These are phyloP conservation scores for Leucoraja erinaceus DNA, from an alignment of 2,113 vertebrate species.

Conservation along the genomic window DNA sequence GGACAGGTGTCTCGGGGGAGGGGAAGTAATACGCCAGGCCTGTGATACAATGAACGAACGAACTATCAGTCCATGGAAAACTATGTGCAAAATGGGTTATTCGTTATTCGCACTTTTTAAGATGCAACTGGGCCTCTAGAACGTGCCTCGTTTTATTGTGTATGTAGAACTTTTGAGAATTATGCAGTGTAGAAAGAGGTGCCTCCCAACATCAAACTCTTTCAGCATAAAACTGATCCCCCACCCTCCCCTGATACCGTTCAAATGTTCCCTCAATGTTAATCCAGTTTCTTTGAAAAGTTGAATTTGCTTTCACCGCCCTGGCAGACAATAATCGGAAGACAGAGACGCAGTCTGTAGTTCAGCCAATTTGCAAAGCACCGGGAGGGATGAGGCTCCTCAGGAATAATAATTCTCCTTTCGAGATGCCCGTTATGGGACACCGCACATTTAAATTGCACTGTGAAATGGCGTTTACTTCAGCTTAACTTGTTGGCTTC, in stretches of 20 bases:
- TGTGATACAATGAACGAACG: background rate
- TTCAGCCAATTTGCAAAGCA: background rate
- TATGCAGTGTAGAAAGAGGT: background rate
- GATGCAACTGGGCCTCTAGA: background rate
- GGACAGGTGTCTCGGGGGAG: background rate
- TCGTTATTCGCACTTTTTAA: background rate
- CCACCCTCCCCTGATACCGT: background rate
- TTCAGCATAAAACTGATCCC: background rate
- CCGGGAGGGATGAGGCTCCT: no score
- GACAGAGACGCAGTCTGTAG: background rate
- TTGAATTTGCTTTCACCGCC: background rate
- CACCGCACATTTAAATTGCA: background rate
- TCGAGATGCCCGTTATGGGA: background rate
- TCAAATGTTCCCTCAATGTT: background rate
- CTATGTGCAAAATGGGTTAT: background rate
- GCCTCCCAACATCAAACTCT: background rate
- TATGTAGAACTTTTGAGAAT: background rate
- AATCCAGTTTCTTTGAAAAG: background rate
- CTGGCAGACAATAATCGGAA: background rate
- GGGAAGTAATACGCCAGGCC: background rate
- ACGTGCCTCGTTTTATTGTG: background rate
- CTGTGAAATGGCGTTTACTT: background rate
- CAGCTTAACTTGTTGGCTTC: background rate
- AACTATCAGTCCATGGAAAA: background rate
- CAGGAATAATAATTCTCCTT: background rate